These are phyloP conservation scores for Caenorhabditis drosophilae DNA, from an alignment of 2,888 invertebrate species.

Conservation along the genomic window DNA sequence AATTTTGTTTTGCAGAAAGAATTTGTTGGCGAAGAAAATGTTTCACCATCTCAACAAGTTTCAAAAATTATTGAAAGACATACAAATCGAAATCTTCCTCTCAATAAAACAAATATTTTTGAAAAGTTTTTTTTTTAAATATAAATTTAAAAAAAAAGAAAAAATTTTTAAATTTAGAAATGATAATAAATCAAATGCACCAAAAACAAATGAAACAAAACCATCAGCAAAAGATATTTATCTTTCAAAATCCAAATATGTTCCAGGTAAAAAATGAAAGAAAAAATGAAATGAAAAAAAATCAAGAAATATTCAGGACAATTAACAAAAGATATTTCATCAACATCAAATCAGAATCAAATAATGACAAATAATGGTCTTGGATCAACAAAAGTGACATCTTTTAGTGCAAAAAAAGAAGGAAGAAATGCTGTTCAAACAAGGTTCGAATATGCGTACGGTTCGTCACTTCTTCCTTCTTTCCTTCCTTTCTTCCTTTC, in stretches of 20 bases:
- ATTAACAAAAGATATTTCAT: slow-evolving; percentile 9
- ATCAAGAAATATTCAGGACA: slow-evolving; percentile 27
- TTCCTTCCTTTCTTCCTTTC: slow-evolving; percentile 5
- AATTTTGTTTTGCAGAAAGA: slow-evolving; percentile 38
- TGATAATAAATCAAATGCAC: slow-evolving; percentile 21
- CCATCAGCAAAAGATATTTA: slow-evolving; percentile 78
- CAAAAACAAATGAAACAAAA: slow-evolving; percentile 41
- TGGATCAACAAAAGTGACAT: slow-evolving; percentile 46
- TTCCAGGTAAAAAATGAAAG: slow-evolving; percentile 74
- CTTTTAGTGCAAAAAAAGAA: slow-evolving; percentile 39
- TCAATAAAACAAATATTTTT: slow-evolving; percentile 50
- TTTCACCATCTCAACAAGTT: slow-evolving; percentile 50
- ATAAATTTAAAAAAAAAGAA: background rate
- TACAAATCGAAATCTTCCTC: slow-evolving; percentile 58
- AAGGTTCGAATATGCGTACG: slow-evolving; percentile 69
- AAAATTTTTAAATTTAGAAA: slow-evolving; percentile 16
- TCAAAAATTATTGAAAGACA: slow-evolving; percentile 48
- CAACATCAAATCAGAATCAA: slow-evolving; percentile 15
- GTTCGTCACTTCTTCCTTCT: slow-evolving; percentile 44
- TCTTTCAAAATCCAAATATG: slow-evolving; percentile 81
- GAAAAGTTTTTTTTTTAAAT: slow-evolving; percentile 36
- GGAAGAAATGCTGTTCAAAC: slow-evolving; percentile 63
- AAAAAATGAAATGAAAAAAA: background rate
- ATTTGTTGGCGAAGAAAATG: slow-evolving; percentile 40
- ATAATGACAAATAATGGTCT: slow-evolving; percentile 37